Evolutionary conservation across 1,140 invertebrate species (phyloP), one percentile per base, ranked within the genome.

Genomic region (Oryctes rhinoceros): DNA sequence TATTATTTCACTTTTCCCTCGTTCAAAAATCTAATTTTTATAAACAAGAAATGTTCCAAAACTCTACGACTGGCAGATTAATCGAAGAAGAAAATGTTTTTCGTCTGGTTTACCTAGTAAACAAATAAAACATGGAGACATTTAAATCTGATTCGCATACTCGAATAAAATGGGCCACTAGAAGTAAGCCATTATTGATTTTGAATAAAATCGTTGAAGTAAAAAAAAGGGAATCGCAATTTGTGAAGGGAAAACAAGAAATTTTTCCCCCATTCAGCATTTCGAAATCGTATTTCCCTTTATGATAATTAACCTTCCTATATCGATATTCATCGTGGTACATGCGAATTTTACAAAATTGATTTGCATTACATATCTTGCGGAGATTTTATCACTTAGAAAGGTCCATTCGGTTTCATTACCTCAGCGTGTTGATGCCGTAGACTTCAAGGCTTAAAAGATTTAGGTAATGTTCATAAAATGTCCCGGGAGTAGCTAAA

Each of bases 381-480:
- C 2, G 13, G 7, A 53, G 49, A 53, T 53, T 53, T 53, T 53
- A 53, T 53, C 13, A 13, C 13, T 53, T 18, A 53, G n/a, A 53
- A 15, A 4, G n/a, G n/a, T 53, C 49, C n/a, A 15, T 53, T 53
- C 9, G 49, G 49, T 18, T 53, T 53, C 49, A 53, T 53, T 53
- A 53, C n/a, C 9, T 11, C n/a, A 53, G 49, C n/a, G 13, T 18
- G 49, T 53, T 53, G 49, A 53, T 53, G 13, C 6, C n/a, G 49
- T 30, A 44, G 49, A 53, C 4, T 53, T 18, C 13, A 53, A 53
- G 49, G 49, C 49, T 53, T 53, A 53, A 53, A 18, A 53, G 49
- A 53, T 53, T 53, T 53, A 15, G 13, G 49, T 53, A 53, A 53
- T 18, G 49, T 53, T 53, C 49, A 53, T 53, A 53, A 53, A 53